Conservation (phyloP, 2,113 vertebrate species). For the Lipotes vexillifer region DNA sequence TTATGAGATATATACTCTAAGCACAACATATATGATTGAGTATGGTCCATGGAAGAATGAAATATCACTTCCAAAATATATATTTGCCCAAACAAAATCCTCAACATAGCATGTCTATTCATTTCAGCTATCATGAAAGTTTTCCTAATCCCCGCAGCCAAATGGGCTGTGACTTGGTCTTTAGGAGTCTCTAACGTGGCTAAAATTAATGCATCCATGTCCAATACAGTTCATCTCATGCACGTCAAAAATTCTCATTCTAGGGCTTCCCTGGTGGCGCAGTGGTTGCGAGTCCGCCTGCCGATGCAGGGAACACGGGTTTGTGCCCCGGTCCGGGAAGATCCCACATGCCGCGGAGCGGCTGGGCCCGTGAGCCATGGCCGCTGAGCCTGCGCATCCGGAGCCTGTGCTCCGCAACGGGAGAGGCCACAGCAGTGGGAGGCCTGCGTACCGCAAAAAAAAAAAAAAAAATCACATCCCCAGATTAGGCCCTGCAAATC, state of each 20-base stretch:
- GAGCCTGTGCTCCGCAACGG: too few species aligned
- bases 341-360: too few species aligned
- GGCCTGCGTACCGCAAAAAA: accelerated
- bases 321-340: too few species aligned
- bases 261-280: background rate
- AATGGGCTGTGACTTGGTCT: background rate
- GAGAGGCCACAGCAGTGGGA: too few species aligned
- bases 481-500: background rate
- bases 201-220: slow-evolving; percentile 35
- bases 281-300: too few species aligned
- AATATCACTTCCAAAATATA: background rate
- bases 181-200: background rate
- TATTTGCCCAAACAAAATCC: background rate
- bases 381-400: accelerated
- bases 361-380: too few species aligned
- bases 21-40: background rate
- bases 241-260: slow-evolving; percentile 18
- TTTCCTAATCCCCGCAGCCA: background rate
- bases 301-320: too few species aligned
- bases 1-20: background rate
- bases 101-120: background rate
- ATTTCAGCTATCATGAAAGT: background rate
- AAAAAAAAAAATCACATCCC: background rate
- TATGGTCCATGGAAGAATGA: background rate
- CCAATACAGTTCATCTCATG: background rate